Percentiles rank a stretch among this genome's conserved stretches.
Conservation (phyloP, 2,888 invertebrate species). For the Chromoteleia sp. region DNA sequence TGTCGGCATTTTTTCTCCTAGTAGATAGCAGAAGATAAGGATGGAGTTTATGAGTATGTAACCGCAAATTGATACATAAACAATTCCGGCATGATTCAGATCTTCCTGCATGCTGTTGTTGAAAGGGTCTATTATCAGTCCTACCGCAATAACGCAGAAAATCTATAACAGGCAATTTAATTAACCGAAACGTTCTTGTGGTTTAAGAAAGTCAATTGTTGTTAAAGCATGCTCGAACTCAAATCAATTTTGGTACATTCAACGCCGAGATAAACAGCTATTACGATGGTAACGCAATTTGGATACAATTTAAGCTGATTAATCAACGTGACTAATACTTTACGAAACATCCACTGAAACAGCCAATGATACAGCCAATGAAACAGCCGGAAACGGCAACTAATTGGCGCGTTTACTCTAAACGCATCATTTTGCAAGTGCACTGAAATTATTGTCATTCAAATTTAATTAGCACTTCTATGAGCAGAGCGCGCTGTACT, state of each 20-base stretch:
- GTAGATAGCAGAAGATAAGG: slow-evolving; percentile 86
- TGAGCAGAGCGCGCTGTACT: background rate
- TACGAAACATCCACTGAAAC: too few species aligned
- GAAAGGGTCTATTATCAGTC: slow-evolving; percentile 88
- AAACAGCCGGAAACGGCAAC: too few species aligned
- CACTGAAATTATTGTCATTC: slow-evolving; percentile 15
- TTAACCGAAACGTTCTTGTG: background rate
- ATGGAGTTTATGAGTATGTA: slow-evolving; percentile 88
- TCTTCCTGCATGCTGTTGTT: slow-evolving; percentile 84
- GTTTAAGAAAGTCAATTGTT: background rate
- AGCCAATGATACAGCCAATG: too few species aligned
- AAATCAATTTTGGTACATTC: background rate
- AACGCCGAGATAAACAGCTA: too few species aligned
- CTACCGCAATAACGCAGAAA: slow-evolving; percentile 87
- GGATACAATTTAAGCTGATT: too few species aligned
- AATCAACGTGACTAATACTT: too few species aligned
- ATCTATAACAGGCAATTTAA: slow-evolving; percentile 84
- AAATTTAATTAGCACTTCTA: slow-evolving; percentile 30
- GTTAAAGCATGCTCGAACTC: background rate
- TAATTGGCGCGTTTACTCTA: too few species aligned
- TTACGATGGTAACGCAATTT: too few species aligned
- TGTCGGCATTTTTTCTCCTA: slow-evolving; percentile 88
- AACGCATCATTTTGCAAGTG: slow-evolving; percentile 4
- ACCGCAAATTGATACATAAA: slow-evolving; percentile 88
- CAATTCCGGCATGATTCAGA: slow-evolving; percentile 87